These are phyloP conservation scores for Formica aserva DNA, from an alignment of 2,888 invertebrate species.

Conservation along the genomic window DNA sequence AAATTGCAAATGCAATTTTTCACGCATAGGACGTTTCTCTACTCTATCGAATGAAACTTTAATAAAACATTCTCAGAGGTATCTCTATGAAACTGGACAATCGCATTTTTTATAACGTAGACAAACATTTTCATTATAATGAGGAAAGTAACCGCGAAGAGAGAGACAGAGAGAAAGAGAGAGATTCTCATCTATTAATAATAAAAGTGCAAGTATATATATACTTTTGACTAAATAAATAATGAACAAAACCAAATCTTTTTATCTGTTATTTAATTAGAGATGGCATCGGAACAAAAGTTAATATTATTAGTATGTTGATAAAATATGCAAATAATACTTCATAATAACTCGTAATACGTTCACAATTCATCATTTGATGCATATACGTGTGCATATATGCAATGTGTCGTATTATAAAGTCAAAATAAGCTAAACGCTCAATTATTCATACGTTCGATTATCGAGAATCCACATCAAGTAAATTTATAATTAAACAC, in stretches of 20 bases:
- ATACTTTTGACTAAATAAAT: not conserved
- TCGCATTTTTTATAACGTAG: not conserved
- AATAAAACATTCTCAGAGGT: not conserved
- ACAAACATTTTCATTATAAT: not conserved
- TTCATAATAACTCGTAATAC: slow-evolving; percentile 37
- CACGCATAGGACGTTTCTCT: not conserved
- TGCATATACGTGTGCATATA: slow-evolving; percentile 12
- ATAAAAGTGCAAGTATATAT: not conserved
- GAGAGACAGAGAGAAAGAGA: too few species aligned
- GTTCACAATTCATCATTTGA: slow-evolving; percentile 31
- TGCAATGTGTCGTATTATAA: slow-evolving; percentile 29
- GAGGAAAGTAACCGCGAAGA: not conserved
- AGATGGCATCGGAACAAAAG: not conserved
- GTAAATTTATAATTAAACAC: slow-evolving; percentile 40
- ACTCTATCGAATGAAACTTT: not conserved
- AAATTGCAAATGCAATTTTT: slow-evolving; percentile 29
- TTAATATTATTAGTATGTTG: slow-evolving; percentile 3
- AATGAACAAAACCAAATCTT: not conserved
- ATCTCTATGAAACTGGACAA: not conserved
- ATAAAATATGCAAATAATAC: slow-evolving; percentile 16
- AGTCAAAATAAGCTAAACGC: slow-evolving; percentile 49
- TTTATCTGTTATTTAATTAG: not conserved
- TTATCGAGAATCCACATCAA: slow-evolving; percentile 30
- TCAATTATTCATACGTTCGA: slow-evolving; percentile 45
- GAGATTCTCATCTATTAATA: not conserved